Evolutionary conservation across 2,797 vertebrate genomes (phyloP).

Genomic region (Microctenopoma lineatum): DNA sequence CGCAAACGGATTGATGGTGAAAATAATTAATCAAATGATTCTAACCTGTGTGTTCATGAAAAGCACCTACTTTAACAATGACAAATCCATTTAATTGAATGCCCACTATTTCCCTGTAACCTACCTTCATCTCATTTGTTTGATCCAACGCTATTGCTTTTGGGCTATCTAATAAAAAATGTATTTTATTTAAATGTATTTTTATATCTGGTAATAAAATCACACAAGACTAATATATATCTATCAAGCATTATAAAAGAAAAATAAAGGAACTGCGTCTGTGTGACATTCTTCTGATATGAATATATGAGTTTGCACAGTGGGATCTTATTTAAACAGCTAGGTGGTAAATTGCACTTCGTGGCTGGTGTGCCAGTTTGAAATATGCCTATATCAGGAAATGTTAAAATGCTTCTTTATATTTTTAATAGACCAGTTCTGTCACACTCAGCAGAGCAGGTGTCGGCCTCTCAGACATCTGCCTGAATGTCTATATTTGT

Average conservation of each 20-base stretch:
- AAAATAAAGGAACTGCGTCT: constrained; percentile 24
- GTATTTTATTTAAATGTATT: background rate
- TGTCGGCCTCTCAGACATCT: constrained; percentile 43
- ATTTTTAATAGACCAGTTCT: constrained; percentile 6
- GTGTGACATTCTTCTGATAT: constrained; percentile 9
- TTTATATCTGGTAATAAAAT: constrained; percentile 18
- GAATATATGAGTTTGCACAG: constrained; percentile 25
- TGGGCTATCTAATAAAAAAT: constrained; percentile 21
- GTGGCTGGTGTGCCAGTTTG: background rate
- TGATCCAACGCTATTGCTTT: constrained; percentile 1
- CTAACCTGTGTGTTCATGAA: no score
- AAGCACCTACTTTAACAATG: no score
- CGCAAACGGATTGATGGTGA: no score
- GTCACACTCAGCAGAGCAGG: constrained; percentile 35
- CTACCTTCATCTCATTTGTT: background rate
- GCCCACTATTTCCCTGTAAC: background rate
- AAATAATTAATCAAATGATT: no score
- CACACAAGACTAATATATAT: constrained; percentile 7
- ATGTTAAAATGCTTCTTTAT: constrained; percentile 25
- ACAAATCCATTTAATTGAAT: no score
- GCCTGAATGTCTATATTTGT: constrained; percentile 36
- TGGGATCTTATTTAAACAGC: constrained; percentile 25
- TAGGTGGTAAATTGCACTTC: constrained; percentile 18
- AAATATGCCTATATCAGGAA: constrained; percentile 31
- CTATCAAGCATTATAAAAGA: constrained; percentile 7